phyloP scores from a whole-genome alignment of 2,113 vertebrate species.

The Zootoca vivipara region DNA sequence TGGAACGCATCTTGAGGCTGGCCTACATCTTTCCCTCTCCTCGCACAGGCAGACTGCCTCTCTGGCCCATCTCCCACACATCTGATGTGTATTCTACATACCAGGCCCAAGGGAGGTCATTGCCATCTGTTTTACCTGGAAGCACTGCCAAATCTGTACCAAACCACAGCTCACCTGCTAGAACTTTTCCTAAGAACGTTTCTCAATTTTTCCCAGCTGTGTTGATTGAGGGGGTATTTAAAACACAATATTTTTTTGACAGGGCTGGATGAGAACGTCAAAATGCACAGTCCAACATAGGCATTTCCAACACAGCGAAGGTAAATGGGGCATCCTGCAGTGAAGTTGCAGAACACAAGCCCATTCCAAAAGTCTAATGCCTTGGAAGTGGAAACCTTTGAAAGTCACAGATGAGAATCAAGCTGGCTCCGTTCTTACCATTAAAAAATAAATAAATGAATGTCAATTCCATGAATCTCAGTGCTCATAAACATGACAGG shows the following conservation, averaged over 20 bases:
- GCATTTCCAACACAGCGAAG: neutral
- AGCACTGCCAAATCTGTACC: neutral
- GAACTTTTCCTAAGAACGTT: constrained; percentile 20
- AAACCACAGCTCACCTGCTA: neutral
- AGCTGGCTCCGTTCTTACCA: constrained; percentile 17
- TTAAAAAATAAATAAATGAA: constrained; percentile 23
- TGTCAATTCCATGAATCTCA: constrained; percentile 49
- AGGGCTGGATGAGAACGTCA: neutral
- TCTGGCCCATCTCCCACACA: constrained; percentile 47
- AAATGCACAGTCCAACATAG: neutral
- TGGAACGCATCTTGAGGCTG: constrained; percentile 38
- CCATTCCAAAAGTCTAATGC: neutral
- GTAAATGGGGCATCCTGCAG: fast-evolving
- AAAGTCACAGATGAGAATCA: neutral
- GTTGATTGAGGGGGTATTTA: neutral
- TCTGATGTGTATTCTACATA: fast-evolving
- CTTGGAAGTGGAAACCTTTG: neutral
- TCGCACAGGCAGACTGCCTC: constrained; percentile 46
- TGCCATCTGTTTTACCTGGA: constrained; percentile 38
- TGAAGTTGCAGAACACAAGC: neutral
- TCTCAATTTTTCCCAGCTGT: neutral
- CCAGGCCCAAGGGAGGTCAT: neutral
- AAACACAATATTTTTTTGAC: neutral
- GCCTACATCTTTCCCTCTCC: neutral
- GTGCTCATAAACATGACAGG: constrained; percentile 28